Conservation (phyloP, 2,888 invertebrate species). For the Tenthredo distinguenda region DNA sequence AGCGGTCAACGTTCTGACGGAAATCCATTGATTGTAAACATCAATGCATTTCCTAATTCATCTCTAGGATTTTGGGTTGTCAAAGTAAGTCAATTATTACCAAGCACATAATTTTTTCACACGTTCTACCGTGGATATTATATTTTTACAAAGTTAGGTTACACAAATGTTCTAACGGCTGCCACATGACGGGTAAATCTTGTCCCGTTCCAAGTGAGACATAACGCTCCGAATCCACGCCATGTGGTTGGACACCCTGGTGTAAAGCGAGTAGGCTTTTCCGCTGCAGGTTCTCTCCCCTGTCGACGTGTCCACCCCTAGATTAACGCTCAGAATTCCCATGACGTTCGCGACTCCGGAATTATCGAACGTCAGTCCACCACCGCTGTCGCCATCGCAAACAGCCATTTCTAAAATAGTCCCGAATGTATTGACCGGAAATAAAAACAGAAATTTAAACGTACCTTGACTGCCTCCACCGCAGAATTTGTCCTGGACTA, state of each 20-base stretch:
- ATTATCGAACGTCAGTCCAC: constrained; percentile 75
- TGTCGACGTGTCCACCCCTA: constrained; percentile 63
- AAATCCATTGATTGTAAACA: background rate
- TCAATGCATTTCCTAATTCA: background rate
- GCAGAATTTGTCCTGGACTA: constrained; percentile 75
- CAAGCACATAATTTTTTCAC: background rate
- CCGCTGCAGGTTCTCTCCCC: constrained; percentile 69
- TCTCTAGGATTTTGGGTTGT: background rate
- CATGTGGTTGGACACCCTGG: constrained; percentile 71
- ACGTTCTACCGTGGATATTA: background rate
- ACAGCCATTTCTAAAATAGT: constrained; percentile 73
- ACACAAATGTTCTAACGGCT: background rate
- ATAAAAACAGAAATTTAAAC: constrained; percentile 51
- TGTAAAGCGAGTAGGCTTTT: constrained; percentile 74
- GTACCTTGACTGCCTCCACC: constrained; percentile 75
- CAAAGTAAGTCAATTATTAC: background rate
- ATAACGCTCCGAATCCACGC: constrained; percentile 71
- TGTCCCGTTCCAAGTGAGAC: background rate
- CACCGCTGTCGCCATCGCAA: constrained; percentile 79
- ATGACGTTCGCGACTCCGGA: constrained; percentile 75
- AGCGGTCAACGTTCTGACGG: background rate
- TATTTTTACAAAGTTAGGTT: background rate
- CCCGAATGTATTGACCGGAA: background rate
- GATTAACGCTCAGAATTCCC: constrained; percentile 78
- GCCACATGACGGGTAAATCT: background rate